Evolutionary conservation across 2,113 vertebrate genomes (phyloP).

Genomic region (Daphoenositta chrysoptera): DNA sequence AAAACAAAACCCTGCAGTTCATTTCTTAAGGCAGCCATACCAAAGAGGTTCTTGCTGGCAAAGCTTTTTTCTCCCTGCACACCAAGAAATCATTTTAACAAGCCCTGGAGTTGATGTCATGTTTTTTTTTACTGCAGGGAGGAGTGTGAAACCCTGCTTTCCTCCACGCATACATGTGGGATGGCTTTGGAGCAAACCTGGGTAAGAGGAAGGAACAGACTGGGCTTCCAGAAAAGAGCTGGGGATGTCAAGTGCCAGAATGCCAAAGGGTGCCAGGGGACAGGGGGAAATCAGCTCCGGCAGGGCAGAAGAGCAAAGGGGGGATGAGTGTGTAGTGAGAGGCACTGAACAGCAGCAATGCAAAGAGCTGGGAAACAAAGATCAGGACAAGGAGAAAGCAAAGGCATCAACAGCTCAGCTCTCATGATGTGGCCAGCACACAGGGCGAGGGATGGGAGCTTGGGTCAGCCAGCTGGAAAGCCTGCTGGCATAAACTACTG

Average conservation of each 20-base stretch:
- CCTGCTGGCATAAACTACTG: neutral
- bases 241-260: neutral
- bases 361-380: neutral
- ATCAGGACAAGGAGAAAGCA: neutral
- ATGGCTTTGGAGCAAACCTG: neutral
- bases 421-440: neutral
- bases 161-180: neutral
- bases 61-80: neutral
- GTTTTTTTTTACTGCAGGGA: neutral
- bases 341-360: neutral
- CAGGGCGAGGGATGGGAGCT: neutral
- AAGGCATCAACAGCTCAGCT: neutral
- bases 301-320: neutral
- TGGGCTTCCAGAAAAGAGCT: neutral
- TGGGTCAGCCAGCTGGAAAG: neutral
- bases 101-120: neutral
- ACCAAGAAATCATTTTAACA: neutral
- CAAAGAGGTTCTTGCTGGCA: neutral
- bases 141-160: neutral
- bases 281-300: fast-evolving
- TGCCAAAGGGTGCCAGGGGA: fast-evolving
- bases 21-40: neutral
- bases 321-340: neutral
- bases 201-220: neutral
- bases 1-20: neutral